Percentiles rank a stretch among this genome's conserved stretches.
These are phyloP conservation scores for Crioceris asparagi DNA, from an alignment of 2,888 invertebrate species.

Conservation along the genomic window DNA sequence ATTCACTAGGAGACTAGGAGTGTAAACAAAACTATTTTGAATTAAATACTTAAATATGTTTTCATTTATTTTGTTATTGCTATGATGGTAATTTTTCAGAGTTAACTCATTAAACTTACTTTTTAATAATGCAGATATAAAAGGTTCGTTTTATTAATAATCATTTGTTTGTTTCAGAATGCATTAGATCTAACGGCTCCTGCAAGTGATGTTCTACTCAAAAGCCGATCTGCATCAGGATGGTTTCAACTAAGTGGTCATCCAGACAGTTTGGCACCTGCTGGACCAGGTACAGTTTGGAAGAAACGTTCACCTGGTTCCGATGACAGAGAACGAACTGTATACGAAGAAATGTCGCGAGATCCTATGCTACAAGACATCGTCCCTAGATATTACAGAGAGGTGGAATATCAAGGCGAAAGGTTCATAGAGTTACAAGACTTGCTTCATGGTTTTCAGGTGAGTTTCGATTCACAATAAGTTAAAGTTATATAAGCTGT, in stretches of 20 bases:
- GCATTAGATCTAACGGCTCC: conserved; percentile 85
- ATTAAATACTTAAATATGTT: no score
- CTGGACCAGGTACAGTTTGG: conserved; percentile 88
- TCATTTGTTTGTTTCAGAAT: conserved; percentile 51
- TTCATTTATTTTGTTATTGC: no score
- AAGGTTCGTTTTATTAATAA: not conserved
- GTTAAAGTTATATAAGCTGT: not conserved
- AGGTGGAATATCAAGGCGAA: conserved; percentile 67
- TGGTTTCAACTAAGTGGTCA: conserved; percentile 95
- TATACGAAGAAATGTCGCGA: conserved; percentile 69
- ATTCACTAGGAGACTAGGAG: no score
- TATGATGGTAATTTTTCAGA: no score
- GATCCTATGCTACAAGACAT: conserved; percentile 62
- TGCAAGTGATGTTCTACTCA: conserved; percentile 75
- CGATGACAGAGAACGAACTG: conserved; percentile 62
- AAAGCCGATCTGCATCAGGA: conserved; percentile 48
- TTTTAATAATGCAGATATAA: no score
- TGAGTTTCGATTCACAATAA: conserved; percentile 16
- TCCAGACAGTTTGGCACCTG: conserved; percentile 84
- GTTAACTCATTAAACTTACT: no score
- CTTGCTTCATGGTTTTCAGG: conserved; percentile 73
- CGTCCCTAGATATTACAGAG: conserved; percentile 76
- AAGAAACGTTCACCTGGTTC: conserved; percentile 66
- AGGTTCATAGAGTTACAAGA: conserved; percentile 93
- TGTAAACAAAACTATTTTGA: no score